phyloP scores from a whole-genome alignment of 2,113 vertebrate species.

The Serilophus lunatus region DNA sequence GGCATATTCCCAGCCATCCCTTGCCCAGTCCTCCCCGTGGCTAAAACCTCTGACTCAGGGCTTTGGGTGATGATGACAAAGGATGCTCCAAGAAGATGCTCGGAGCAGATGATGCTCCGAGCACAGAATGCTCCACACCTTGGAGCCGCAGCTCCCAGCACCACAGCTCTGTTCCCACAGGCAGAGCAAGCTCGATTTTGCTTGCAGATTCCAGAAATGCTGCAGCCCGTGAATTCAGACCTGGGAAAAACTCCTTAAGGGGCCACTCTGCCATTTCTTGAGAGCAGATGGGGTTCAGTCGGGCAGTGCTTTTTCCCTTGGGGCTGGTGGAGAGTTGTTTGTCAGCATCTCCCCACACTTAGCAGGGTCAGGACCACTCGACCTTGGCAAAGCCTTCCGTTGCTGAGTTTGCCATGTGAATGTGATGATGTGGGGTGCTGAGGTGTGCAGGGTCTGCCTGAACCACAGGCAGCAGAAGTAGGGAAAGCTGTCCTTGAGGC shows the following conservation, averaged over 20 bases:
- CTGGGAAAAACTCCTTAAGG: neutral
- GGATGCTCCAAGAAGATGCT: neutral
- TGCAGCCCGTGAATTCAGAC: neutral
- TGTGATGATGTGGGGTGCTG: neutral
- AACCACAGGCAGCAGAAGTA: accelerated
- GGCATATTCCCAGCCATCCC: neutral
- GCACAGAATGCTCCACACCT: neutral
- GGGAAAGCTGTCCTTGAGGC: neutral
- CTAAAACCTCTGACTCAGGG: conserved; percentile 13
- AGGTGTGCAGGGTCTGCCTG: neutral
- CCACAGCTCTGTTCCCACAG: neutral
- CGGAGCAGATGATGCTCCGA: neutral
- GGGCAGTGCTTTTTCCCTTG: neutral
- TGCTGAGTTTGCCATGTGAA: accelerated
- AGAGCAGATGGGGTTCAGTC: neutral
- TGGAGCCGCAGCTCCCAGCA: neutral
- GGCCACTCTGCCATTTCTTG: neutral
- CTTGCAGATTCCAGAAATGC: neutral
- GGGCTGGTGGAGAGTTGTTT: accelerated
- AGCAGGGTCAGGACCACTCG: neutral
- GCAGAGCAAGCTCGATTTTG: neutral
- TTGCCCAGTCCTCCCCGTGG: neutral
- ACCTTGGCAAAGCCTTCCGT: neutral
- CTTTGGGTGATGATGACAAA: neutral
- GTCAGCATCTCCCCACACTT: accelerated